Conservation (phyloP, 2,888 invertebrate species). For the Empis stercorea region DNA sequence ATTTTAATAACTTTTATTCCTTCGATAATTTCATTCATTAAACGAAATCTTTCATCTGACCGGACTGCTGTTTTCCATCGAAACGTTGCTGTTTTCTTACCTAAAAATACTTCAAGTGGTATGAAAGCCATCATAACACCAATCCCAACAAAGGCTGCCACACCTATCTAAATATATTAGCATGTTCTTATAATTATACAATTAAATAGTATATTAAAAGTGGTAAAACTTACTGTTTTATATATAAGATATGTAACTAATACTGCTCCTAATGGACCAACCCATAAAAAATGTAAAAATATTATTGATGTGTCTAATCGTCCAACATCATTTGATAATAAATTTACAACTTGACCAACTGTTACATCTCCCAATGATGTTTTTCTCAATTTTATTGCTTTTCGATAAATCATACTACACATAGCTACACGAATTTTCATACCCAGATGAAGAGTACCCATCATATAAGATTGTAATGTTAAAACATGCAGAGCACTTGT, state of each 20-base stretch:
- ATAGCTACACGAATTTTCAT: conserved; percentile 56
- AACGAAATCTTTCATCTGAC: conserved; percentile 78
- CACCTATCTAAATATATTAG: conserved; percentile 36
- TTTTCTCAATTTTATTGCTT: conserved; percentile 51
- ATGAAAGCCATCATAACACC: conserved; percentile 49
- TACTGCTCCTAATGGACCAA: conserved; percentile 72
- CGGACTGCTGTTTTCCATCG: conserved; percentile 70
- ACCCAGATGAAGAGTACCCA: conserved; percentile 53
- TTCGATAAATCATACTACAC: conserved; percentile 57
- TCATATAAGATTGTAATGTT: conserved; percentile 77
- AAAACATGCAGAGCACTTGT: conserved; percentile 64
- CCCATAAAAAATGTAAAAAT: conserved; percentile 84
- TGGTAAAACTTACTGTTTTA: conserved; percentile 40
- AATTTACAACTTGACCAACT: conserved; percentile 65
- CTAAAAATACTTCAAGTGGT: conserved; percentile 63
- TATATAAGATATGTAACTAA: conserved; percentile 70
- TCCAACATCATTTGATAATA: conserved; percentile 91
- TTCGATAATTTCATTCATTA: conserved; percentile 82
- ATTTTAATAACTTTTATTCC: conserved; percentile 90
- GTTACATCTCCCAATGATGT: conserved; percentile 65
- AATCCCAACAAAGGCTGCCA: conserved; percentile 44
- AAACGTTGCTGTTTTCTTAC: conserved; percentile 61
- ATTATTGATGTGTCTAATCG: conserved; percentile 50
- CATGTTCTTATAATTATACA: background rate
- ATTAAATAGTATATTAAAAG: background rate